Percentiles rank a stretch among this genome's conserved stretches.
Conservation (phyloP, 2,797 vertebrate genomes). For the Sebastes paucispinis region DNA sequence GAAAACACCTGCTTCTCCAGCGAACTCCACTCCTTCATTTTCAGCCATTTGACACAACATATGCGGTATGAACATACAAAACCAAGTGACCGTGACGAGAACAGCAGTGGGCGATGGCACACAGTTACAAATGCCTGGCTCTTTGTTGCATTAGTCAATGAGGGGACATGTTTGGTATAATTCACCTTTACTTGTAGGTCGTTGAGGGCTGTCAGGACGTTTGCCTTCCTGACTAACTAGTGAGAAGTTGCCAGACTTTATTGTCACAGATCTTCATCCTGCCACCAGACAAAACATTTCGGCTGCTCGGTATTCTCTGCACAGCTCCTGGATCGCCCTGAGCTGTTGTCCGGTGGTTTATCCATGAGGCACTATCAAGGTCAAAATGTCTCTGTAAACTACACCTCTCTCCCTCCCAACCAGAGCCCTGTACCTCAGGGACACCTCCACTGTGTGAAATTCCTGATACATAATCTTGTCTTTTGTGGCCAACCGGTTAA, state of each 20-base stretch:
- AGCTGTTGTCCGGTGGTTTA: conserved; percentile 56
- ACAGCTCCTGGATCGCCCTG: conserved; percentile 1
- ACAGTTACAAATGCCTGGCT: conserved; percentile 29
- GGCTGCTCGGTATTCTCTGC: conserved; percentile 50
- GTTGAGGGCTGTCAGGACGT: background rate
- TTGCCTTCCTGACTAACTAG: background rate
- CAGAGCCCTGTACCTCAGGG: conserved; percentile 29
- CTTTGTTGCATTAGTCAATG: conserved; percentile 24
- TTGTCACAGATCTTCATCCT: conserved; percentile 19
- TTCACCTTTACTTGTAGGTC: conserved; percentile 24
- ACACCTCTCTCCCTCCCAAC: conserved; percentile 29
- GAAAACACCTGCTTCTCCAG: conserved; percentile 77
- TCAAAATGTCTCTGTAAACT: conserved; percentile 66
- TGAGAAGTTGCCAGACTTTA: background rate
- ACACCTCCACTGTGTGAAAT: conserved; percentile 47
- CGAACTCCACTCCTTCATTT: conserved; percentile 66
- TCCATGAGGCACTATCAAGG: conserved; percentile 57
- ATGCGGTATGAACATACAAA: conserved; percentile 64
- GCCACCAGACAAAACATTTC: background rate
- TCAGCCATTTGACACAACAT: conserved; percentile 68
- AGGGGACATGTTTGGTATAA: conserved; percentile 40
- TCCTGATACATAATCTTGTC: conserved; percentile 55
- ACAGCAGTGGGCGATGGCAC: conserved; percentile 52
- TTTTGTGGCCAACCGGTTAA: conserved; percentile 41
- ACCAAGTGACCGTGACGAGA: conserved; percentile 70